Percentiles rank a stretch among this genome's conserved stretches.
Conservation (phyloP, 2,113 vertebrate genomes). For the Sander vitreus region DNA sequence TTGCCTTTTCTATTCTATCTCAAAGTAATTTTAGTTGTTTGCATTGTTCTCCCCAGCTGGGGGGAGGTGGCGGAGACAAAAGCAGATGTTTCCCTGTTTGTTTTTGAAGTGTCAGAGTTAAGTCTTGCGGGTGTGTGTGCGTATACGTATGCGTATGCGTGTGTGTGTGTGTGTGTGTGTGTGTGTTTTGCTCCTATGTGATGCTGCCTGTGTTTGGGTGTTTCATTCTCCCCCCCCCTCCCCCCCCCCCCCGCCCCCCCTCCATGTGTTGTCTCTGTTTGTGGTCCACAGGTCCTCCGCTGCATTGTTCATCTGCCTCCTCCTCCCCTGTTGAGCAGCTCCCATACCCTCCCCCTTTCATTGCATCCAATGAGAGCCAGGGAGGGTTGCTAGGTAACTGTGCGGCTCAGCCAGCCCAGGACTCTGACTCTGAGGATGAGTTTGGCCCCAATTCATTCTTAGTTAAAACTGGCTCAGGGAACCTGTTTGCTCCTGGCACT, state of each 20-base stretch:
- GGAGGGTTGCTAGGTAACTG: conserved; percentile 98
- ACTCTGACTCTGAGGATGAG: conserved; percentile 98
- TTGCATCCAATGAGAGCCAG: conserved; percentile 94
- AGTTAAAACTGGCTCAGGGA: conserved; percentile 97
- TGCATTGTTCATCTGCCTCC: conserved; percentile 95
- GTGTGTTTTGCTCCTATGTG: conserved; percentile 66
- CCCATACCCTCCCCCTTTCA: conserved; percentile 92
- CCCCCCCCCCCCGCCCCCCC: conserved; percentile 60
- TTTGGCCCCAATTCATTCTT: conserved; percentile 97
- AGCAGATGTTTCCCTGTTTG: conserved; percentile 73
- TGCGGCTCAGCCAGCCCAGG: conserved; percentile 93
- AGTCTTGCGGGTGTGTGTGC: conserved; percentile 51
- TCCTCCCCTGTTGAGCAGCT: conserved; percentile 94
- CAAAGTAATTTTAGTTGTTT: conserved; percentile 72
- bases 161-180: conserved; percentile 42
- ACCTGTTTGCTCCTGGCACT: conserved; percentile 88
- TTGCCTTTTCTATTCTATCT: conserved; percentile 52
- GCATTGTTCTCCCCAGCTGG: conserved; percentile 69
- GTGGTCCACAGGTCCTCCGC: conserved; percentile 94
- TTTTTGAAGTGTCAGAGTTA: conserved; percentile 75
- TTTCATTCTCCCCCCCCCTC: conserved; percentile 72
- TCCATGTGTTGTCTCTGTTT: conserved; percentile 89
- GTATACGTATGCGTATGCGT: conserved; percentile 24
- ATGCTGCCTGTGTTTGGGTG: conserved; percentile 80
- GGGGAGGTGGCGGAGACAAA: conserved; percentile 68